Base-by-base conservation (phyloP, 53 echinoderm and acorn worm species). In the Paracentrotus lividus region DNA sequence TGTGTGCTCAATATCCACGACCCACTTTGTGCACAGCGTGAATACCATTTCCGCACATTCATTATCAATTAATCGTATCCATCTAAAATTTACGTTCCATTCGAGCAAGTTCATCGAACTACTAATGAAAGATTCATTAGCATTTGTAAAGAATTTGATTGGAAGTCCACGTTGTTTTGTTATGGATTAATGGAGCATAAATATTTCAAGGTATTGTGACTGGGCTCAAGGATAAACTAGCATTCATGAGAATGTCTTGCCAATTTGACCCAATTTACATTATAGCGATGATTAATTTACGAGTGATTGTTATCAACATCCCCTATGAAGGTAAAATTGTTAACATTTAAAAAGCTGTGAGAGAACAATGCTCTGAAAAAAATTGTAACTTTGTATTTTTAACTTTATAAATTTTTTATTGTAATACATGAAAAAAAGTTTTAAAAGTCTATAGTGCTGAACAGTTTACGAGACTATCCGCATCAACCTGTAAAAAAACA, bases 81-180 rank as follows among this genome's bases (percentile, higher is more conserved):
- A 72, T 72, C 3, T 18, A 6, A 72, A 72, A 38, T 18, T 72
- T 72, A 18, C 40, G 18, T 38, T 72, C 72, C 21, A 72, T 40
- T 38, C 40, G 5, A 40, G 36, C 72, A 38, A 72, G 72, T 40
- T 72, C 72, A 72, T 72, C 72, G 1, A 40, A 72, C 72, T 72
- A 21, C 40, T 72, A 36, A 72, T 72, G 72, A 72, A 72, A 72
- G 72, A 72, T 72, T 36, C 21, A 72, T 18, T 72, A 38, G 72
- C 27, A 40, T 72, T 72, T 72, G 72, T 40, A 72, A 72, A 40
- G 72, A 72, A 40, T 72, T 51, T 72, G 20, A 72, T 72, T 20
- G 40, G 20, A 72, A 21, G 40, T 40, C 4, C 36, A 72, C 16
- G 38, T 21, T 5, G 72, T 72, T 72, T 72, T 72, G 72, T 72